Evolutionary conservation across 2,797 vertebrate genomes (phyloP), one percentile per base, ranked within the genome.

Genomic region (Pseudomugil gertrudae): DNA sequence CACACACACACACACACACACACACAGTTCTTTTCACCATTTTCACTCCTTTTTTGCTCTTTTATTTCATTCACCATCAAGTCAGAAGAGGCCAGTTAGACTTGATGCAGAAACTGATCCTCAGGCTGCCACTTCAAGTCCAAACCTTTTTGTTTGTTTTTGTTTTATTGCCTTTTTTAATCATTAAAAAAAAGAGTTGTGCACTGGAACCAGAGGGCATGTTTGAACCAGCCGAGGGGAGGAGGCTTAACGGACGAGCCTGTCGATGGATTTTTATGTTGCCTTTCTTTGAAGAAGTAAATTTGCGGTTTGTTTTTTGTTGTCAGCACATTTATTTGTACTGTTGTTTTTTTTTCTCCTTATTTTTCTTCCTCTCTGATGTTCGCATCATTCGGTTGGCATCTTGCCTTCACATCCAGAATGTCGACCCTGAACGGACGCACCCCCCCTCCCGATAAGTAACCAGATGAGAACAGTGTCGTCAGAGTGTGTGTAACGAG

Each of bases 131-230:
- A 32, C 70, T 78, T 84, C 10, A 27, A 68, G 63, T 62, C 76
- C 21, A 19, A 74, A 62, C 40, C 76, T 75, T 21, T 77, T 47
- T 71, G 36, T 58, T 21, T 62, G 36, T 63, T 51, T 77, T n/a
- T 68, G 69, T 32, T 64, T 75, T 55, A 64, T 76, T 63, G 81
- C 80, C 79, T 68, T 73, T 72, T 50, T 70, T 75, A 84, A 87
- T 83, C 77, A 59, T 23, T 24, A 50, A 14, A 27, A 50, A 51
- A 51, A 78, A 61, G 79, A 89, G 83, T 86, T 86, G 88, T 90
- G 89, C 90, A 92, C 90, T 92, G 89, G 90, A 92, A 89, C 53
- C 32, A 66, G 80, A 76, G 70, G 86, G 84, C 67, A 53, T 62
- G 35, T 38, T 45, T 67, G 66, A 63, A 52, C 72, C 53, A 7